Evolutionary conservation across 2,888 invertebrate genomes (phyloP).

Genomic region (Meandrusa payeni): DNA sequence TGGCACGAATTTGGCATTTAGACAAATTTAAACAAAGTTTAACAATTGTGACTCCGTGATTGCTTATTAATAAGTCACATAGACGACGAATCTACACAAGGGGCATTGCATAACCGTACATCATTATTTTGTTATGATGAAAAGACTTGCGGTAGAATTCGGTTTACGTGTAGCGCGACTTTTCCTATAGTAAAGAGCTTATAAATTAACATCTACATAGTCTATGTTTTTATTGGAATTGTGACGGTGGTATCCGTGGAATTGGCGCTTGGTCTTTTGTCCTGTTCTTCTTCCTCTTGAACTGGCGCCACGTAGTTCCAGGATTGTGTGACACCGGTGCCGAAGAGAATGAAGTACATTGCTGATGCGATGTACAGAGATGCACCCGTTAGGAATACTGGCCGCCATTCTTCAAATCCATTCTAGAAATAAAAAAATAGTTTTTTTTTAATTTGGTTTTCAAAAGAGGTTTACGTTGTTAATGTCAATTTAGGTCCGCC

Average conservation of each 20-base stretch:
- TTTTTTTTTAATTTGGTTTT: neutral
- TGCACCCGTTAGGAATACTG: constrained; percentile 87
- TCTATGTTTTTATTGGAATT: constrained; percentile 61
- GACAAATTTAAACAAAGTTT: too few relatives aligned
- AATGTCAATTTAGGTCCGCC: too few relatives aligned
- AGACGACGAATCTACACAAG: too few relatives aligned
- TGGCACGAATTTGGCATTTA: too few relatives aligned
- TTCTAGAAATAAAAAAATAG: constrained; percentile 77
- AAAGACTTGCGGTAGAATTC: too few relatives aligned
- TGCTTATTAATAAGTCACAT: too few relatives aligned
- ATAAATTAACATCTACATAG: too few relatives aligned
- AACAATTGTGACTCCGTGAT: too few relatives aligned
- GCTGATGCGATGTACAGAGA: constrained; percentile 85
- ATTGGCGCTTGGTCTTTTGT: constrained; percentile 49
- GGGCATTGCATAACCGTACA: too few relatives aligned
- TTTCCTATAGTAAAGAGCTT: too few relatives aligned
- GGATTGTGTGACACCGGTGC: constrained; percentile 85
- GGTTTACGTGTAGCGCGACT: too few relatives aligned
- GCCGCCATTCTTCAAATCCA: constrained; percentile 87
- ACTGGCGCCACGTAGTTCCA: constrained; percentile 82
- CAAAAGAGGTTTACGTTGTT: neutral
- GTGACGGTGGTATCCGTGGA: constrained; percentile 58
- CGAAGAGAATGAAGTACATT: constrained; percentile 85
- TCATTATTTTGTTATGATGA: too few relatives aligned
- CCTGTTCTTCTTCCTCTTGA: constrained; percentile 49